A percentile compares a stretch with the other conserved stretches of the same genome.
These are phyloP conservation scores for Mustela lutreola DNA, from an alignment of 2,113 vertebrate species.

Conservation along the genomic window DNA sequence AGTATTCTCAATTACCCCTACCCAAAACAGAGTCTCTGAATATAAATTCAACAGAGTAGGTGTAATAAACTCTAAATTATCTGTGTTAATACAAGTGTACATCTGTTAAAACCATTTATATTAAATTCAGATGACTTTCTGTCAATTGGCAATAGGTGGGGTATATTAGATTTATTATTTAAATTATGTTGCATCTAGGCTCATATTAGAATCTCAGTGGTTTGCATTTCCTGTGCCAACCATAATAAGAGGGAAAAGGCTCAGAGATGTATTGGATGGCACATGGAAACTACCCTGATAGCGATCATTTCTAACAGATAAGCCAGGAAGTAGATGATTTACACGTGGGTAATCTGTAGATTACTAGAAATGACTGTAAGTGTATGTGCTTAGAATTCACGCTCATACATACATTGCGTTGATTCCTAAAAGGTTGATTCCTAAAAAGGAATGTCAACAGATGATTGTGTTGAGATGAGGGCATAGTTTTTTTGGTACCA, in stretches of 20 bases:
- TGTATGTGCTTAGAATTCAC: neutral
- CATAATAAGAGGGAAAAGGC: neutral
- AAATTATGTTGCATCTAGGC: neutral
- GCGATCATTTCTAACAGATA: constrained; percentile 45
- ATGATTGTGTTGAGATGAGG: neutral
- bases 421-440: neutral
- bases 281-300: constrained; percentile 20
- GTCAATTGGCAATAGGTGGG: constrained; percentile 26
- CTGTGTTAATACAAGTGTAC: neutral
- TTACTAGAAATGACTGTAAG: constrained; percentile 22
- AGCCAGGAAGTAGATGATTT: constrained; percentile 13
- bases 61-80: neutral
- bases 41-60: neutral
- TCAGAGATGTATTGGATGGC: neutral
- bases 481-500: neutral
- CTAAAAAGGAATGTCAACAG: neutral
- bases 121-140: constrained; percentile 11
- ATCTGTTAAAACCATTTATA: constrained; percentile 33
- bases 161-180: constrained; percentile 59
- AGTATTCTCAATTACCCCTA: neutral
- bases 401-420: neutral
- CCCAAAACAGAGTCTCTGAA: constrained; percentile 12
- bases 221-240: constrained; percentile 11
- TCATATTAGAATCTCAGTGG: neutral
- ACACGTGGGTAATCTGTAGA: constrained; percentile 8